These are phyloP conservation scores for Littorina saxatilis DNA, from an alignment of 1,140 invertebrate genomes.

Conservation along the genomic window DNA sequence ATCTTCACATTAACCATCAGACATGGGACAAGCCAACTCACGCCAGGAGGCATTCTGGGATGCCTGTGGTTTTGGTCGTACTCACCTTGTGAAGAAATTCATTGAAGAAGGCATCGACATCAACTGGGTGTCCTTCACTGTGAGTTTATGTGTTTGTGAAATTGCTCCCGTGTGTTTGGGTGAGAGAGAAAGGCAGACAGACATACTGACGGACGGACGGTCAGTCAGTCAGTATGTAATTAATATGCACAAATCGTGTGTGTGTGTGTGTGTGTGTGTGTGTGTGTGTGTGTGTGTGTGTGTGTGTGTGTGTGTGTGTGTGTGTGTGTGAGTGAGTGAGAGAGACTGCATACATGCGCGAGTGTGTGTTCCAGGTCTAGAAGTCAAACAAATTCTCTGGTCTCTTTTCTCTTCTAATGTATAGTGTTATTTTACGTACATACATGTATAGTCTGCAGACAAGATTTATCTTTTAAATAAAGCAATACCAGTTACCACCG, in stretches of 20 bases:
- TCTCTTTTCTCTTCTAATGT: too few relatives aligned
- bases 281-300: too few relatives aligned
- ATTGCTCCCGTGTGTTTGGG: too few relatives aligned
- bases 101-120: slow-evolving; percentile 74
- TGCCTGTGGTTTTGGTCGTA: slow-evolving; percentile 74
- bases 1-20: not conserved
- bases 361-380: not conserved
- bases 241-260: too few relatives aligned
- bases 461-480: too few relatives aligned
- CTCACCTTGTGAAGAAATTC: slow-evolving; percentile 67
- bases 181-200: too few relatives aligned
- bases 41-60: slow-evolving; percentile 76
- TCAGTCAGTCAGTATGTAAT: too few relatives aligned
- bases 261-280: slow-evolving; percentile 14
- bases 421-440: too few relatives aligned
- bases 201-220: too few relatives aligned
- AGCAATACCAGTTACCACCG: too few relatives aligned
- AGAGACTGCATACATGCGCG: not conserved
- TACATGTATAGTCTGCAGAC: too few relatives aligned
- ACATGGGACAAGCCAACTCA: slow-evolving; percentile 78
- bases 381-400: too few relatives aligned
- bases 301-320: not conserved
- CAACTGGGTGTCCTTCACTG: slow-evolving; percentile 74
- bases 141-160: slow-evolving; percentile 52
- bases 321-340: slow-evolving; percentile 8